Evolutionary conservation across 1,140 invertebrate genomes (phyloP).

Genomic region (Drosophila kohkoa): DNA sequence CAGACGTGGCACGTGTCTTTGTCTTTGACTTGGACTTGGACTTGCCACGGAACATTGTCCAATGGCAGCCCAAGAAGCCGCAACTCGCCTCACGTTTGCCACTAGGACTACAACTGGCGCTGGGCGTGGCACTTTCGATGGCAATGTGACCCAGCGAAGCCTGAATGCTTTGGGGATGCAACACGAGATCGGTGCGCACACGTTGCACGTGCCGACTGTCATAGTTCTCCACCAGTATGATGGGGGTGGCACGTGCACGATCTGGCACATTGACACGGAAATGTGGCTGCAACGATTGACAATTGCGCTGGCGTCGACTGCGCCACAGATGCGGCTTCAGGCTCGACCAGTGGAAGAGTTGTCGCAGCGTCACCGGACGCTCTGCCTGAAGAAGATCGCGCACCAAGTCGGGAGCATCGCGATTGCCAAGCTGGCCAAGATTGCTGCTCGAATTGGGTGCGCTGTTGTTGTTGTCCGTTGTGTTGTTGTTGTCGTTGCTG

Average conservation of each 20-base stretch:
- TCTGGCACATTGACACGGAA: slow-evolving; percentile 50
- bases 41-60: slow-evolving; percentile 56
- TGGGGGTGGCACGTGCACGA: slow-evolving; percentile 58
- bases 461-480: slow-evolving; percentile 25
- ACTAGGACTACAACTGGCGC: neutral
- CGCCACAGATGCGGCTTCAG: slow-evolving; percentile 61
- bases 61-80: slow-evolving; percentile 51
- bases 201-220: slow-evolving; percentile 63
- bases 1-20: slow-evolving; percentile 20
- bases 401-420: slow-evolving; percentile 67
- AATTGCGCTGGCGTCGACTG: slow-evolving; percentile 58
- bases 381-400: slow-evolving; percentile 46
- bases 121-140: neutral
- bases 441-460: slow-evolving; percentile 28
- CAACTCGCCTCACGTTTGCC: slow-evolving; percentile 39
- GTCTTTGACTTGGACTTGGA: slow-evolving; percentile 40
- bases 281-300: slow-evolving; percentile 65
- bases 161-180: slow-evolving; percentile 66
- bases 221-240: slow-evolving; percentile 78
- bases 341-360: slow-evolving; percentile 72
- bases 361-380: slow-evolving; percentile 52
- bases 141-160: slow-evolving; percentile 69
- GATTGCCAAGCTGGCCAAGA: neutral
- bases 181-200: slow-evolving; percentile 64
- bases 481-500: slow-evolving; percentile 21